Percentiles rank a stretch among this genome's conserved stretches.
These are phyloP conservation scores for Apis florea DNA, from an alignment of 1,140 invertebrate species.

Conservation along the genomic window DNA sequence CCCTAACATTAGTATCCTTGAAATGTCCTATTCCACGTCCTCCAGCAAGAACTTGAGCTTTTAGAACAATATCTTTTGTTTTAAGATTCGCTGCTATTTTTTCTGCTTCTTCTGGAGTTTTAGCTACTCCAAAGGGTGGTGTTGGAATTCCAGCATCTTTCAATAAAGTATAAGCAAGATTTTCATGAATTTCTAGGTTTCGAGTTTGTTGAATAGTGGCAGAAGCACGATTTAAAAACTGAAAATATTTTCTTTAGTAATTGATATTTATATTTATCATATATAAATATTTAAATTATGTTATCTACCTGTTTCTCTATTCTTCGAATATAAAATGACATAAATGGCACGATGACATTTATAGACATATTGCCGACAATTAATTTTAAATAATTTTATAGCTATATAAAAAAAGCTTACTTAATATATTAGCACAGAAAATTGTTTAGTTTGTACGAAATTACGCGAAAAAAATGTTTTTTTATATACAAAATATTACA, in stretches of 20 bases:
- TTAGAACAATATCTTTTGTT: slow-evolving; percentile 93
- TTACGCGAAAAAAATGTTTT: not conserved
- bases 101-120: slow-evolving; percentile 89
- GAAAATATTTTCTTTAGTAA: slow-evolving; percentile 2
- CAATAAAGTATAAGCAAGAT: slow-evolving; percentile 94
- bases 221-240: slow-evolving; percentile 76
- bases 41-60: slow-evolving; percentile 97
- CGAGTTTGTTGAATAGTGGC: slow-evolving; percentile 84
- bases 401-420: not conserved
- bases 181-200: slow-evolving; percentile 96
- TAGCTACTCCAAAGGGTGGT: slow-evolving; percentile 95
- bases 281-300: not conserved
- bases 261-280: not conserved
- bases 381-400: not conserved
- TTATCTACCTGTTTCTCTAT: slow-evolving; percentile 48
- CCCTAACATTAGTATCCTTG: slow-evolving; percentile 94
- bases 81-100: slow-evolving; percentile 90
- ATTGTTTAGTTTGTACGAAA: not conserved
- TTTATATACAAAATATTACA: not conserved
- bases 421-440: not conserved
- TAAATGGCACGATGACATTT: not conserved
- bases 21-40: slow-evolving; percentile 96
- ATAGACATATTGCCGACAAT: slow-evolving; percentile 5
- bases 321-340: not conserved
- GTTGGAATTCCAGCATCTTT: slow-evolving; percentile 92